Evolutionary conservation across 2,888 invertebrate species (phyloP).

Genomic region (Nymphalis c-album): DNA sequence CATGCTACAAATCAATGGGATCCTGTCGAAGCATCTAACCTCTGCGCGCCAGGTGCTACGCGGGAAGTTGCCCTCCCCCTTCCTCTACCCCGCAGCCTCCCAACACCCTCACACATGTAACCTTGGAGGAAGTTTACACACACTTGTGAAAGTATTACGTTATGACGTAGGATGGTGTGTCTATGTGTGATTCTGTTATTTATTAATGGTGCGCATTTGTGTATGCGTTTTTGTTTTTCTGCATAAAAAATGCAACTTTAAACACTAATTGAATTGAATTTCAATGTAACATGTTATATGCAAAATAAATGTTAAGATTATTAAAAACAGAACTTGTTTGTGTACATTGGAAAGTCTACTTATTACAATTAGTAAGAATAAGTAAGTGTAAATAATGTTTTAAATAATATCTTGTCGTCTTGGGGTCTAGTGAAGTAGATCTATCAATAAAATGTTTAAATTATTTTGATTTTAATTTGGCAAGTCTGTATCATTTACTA

Average conservation of each 20-base stretch:
- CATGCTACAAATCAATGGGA: slow-evolving; percentile 76
- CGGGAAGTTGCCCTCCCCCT: slow-evolving; percentile 64
- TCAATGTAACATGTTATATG: not conserved
- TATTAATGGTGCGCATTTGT: slow-evolving; percentile 76
- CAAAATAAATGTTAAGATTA: not conserved
- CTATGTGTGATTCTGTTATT: slow-evolving; percentile 71
- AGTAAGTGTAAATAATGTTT: too few species aligned
- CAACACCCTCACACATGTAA: slow-evolving; percentile 45
- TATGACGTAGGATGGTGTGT: slow-evolving; percentile 56
- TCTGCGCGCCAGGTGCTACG: slow-evolving; percentile 78
- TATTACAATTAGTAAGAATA: too few species aligned
- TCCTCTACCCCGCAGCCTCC: slow-evolving; percentile 45
- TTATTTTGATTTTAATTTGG: too few species aligned
- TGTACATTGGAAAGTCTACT: too few species aligned
- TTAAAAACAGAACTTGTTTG: not conserved
- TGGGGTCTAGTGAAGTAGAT: too few species aligned
- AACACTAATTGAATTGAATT: slow-evolving; percentile 61
- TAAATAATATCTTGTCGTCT: too few species aligned
- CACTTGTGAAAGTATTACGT: slow-evolving; percentile 41
- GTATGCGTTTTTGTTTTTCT: slow-evolving; percentile 66
- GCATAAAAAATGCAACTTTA: slow-evolving; percentile 71
- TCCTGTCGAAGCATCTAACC: slow-evolving; percentile 69
- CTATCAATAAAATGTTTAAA: too few species aligned
- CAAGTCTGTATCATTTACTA: too few species aligned
- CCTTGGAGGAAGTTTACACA: slow-evolving; percentile 57